These are phyloP conservation scores for Silurus aristotelis DNA, from an alignment of 2,797 vertebrate genomes.

Conservation along the genomic window DNA sequence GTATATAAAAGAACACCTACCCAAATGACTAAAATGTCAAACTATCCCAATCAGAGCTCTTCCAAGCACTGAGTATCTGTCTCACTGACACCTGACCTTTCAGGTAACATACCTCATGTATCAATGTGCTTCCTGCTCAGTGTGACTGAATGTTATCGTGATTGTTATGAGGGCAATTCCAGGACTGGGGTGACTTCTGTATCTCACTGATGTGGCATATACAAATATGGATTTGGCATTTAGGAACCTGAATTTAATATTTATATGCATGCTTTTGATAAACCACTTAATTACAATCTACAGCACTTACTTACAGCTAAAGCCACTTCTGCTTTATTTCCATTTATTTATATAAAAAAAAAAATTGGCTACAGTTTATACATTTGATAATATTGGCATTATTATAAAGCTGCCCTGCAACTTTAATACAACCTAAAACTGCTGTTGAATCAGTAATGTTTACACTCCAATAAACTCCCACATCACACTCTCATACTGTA, in stretches of 20 bases:
- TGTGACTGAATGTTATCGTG: conserved; percentile 8
- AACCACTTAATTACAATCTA: background rate
- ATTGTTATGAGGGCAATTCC: background rate
- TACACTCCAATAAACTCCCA: too few relatives aligned
- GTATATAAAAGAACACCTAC: background rate
- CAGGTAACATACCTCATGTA: background rate
- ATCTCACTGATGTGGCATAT: background rate
- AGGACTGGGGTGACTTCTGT: background rate
- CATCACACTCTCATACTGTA: too few relatives aligned
- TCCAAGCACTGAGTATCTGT: background rate
- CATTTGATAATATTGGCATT: too few relatives aligned
- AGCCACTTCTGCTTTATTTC: too few relatives aligned
- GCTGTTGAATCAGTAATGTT: too few relatives aligned
- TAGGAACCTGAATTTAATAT: background rate
- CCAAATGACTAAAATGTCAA: conserved; percentile 22
- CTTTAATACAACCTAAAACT: too few relatives aligned
- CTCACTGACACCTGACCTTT: conserved; percentile 16
- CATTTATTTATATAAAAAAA: too few relatives aligned
- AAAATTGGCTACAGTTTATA: too few relatives aligned
- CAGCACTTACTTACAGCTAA: background rate
- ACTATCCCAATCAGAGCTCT: background rate
- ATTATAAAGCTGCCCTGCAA: too few relatives aligned
- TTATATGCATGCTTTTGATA: background rate
- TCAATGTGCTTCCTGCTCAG: conserved; percentile 10
- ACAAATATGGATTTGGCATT: background rate